Evolutionary conservation across 2,113 vertebrate species (phyloP).

Genomic region (Zeus faber): DNA sequence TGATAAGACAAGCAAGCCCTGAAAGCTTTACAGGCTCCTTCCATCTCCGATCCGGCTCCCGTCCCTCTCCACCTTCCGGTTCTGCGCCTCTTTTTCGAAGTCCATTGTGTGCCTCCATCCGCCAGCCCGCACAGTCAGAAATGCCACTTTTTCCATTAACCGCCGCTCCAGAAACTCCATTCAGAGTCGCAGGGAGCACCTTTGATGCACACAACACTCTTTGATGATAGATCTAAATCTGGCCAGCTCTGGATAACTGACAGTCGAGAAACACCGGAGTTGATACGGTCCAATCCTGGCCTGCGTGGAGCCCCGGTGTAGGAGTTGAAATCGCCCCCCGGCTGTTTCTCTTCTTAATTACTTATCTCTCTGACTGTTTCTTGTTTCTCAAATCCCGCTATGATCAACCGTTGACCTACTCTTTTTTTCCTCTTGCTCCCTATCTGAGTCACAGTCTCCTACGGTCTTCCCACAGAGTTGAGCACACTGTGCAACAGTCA

Average conservation of each 20-base stretch:
- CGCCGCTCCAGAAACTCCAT: constrained; percentile 56
- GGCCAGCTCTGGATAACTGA: constrained; percentile 63
- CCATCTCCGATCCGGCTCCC: not conserved
- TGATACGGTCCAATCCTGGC: constrained; percentile 50
- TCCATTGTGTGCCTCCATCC: too few species aligned
- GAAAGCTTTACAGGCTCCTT: too few species aligned
- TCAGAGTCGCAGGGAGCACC: constrained; percentile 47
- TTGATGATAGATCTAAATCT: constrained; percentile 74
- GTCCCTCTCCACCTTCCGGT: constrained; percentile 38
- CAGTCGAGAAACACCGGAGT: constrained; percentile 68
- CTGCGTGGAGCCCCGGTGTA: constrained; percentile 53
- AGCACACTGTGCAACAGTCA: too few species aligned
- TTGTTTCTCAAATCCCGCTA: constrained; percentile 17
- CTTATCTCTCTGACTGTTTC: constrained; percentile 2
- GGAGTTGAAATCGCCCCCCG: constrained; percentile 28
- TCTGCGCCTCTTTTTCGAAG: constrained; percentile 34
- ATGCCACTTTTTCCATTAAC: constrained; percentile 69
- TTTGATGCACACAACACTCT: constrained; percentile 51
- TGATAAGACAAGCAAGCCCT: constrained; percentile 1
- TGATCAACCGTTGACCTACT: too few species aligned
- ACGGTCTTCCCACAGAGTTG: too few species aligned
- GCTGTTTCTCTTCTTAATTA: constrained; percentile 2
- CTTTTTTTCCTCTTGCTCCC: not conserved
- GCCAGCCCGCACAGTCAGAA: constrained; percentile 21
- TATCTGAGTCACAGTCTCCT: constrained; percentile 10